phyloP scores from a whole-genome alignment of 1,140 invertebrate genomes.

The Eupristina koningsbergeri region DNA sequence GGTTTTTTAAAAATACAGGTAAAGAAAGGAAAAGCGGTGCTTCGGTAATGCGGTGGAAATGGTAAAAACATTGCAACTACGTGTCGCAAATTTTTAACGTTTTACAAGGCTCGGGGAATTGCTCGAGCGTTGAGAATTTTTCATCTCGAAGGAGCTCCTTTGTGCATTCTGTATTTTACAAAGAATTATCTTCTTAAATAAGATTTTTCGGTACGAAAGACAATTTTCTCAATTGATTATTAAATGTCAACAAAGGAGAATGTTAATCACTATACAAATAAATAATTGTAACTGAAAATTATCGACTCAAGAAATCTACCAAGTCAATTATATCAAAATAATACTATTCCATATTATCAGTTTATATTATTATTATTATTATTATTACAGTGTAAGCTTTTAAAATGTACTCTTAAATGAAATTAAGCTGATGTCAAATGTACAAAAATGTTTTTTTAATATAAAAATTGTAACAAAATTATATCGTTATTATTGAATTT shows the following conservation, averaged over 20 bases:
- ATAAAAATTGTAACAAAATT: too few species aligned
- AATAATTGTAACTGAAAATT: background rate
- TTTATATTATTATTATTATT: too few species aligned
- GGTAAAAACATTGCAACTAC: conserved; percentile 29
- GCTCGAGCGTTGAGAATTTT: background rate
- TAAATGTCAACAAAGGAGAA: too few species aligned
- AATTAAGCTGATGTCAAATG: background rate
- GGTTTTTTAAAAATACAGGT: background rate
- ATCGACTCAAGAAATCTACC: background rate
- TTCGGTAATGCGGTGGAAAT: background rate
- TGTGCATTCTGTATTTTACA: too few species aligned
- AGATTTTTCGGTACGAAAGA: too few species aligned
- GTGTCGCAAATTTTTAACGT: conserved; percentile 31
- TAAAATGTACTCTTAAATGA: background rate
- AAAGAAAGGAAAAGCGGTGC: conserved; percentile 4
- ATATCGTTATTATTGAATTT: too few species aligned
- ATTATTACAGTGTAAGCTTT: background rate
- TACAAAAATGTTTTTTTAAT: background rate
- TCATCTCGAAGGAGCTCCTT: too few species aligned
- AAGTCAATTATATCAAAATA: background rate
- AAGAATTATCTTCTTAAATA: background rate
- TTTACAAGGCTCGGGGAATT: background rate
- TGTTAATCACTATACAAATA: too few species aligned
- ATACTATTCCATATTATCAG: background rate
- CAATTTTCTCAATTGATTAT: too few species aligned